A percentile compares a stretch with the other conserved stretches of the same genome.
These are phyloP conservation scores for Sterrhoptilus dennistouni DNA, from an alignment of 2,113 vertebrate species.

Conservation along the genomic window DNA sequence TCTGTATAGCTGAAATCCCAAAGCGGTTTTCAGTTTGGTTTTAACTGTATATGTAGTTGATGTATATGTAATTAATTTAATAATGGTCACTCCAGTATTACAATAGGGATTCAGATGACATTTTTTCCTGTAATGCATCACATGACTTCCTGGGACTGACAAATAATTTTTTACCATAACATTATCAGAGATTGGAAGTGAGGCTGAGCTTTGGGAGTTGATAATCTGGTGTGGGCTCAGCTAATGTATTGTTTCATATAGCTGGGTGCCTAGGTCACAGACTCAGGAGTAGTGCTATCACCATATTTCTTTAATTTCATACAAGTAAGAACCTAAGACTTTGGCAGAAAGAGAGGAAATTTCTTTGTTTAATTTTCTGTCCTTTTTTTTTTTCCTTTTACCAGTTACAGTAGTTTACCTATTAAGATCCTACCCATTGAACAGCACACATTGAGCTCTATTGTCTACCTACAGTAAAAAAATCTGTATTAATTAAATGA, in stretches of 20 bases:
- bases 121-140: constrained; percentile 32
- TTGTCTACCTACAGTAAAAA: background rate
- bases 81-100: background rate
- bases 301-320: background rate
- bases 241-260: background rate
- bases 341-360: background rate
- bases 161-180: background rate
- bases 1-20: background rate
- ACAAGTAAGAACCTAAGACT: background rate
- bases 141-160: background rate
- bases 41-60: background rate
- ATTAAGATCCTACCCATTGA: background rate
- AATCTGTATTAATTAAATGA: constrained; percentile 49
- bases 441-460: background rate
- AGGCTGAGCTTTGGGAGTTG: background rate
- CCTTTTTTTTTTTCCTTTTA: background rate
- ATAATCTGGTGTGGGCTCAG: background rate
- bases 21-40: background rate
- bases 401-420: background rate
- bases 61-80: constrained; percentile 9
- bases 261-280: background rate
- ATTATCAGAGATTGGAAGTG: constrained; percentile 22
- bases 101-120: background rate
- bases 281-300: background rate
- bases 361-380: background rate